Base-by-base conservation (phyloP, 2,113 vertebrate species). In the Corythaixoides concolor region DNA sequence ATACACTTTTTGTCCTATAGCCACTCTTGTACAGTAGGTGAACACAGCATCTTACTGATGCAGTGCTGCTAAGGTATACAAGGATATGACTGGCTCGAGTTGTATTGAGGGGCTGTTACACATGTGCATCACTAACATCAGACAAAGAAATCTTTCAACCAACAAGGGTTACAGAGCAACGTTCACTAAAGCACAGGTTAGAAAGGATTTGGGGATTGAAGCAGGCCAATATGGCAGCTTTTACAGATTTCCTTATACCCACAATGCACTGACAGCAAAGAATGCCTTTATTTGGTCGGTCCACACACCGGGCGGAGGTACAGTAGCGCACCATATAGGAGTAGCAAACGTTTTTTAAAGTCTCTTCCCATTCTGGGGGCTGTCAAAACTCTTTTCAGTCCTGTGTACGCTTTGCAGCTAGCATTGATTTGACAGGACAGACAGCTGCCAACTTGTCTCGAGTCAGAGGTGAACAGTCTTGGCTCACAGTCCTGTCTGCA, bases 151-250 rank as follows among this genome's bases (percentile, higher is more conserved):
- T 98, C 98, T 98, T 99, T 98, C 98, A 98, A 98, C 98, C 98
- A 98, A 99, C 99, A 91, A 98, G 98, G 98, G 98, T 98, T 98
- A 99, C 98, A 99, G 98, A 98, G 98, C 98, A 99, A 99, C 98
- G 97, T 99, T 99, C 98, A 99, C 99, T 97, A 99, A 99, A 99
- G 99, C 99, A 99, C 98, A 98, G 98, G 98, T 98, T 80, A 98
- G 98, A 97, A 97, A 97, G 98, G 97, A 83, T 74, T 96, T 26
- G 32, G 97, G 96, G 97, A 58, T 90, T 55, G 95, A 97, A 98
- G 97, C 97, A 96, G 97, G 97, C 98, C 98, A 98, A 97, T 98
- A 98, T 97, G 98, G 98, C 98, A 98, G 98, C 98, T 98, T 95
- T 97, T 96, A 97, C 98, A 97, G 98, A 97, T 98, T 98, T 98